Evolutionary conservation across 2,113 vertebrate genomes (phyloP).

Genomic region (Phainopepla nitens): DNA sequence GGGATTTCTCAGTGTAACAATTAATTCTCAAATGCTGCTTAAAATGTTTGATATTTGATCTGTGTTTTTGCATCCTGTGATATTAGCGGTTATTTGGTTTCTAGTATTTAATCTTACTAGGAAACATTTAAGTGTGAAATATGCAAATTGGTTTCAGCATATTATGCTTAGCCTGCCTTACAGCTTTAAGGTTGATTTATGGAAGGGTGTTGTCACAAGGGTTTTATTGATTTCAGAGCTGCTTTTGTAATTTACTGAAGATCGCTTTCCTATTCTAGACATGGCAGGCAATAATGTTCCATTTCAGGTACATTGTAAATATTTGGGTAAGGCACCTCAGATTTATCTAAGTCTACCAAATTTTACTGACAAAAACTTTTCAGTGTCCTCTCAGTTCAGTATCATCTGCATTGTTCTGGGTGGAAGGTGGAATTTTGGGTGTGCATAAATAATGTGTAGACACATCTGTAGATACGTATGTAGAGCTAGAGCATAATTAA

Average conservation of each 20-base stretch:
- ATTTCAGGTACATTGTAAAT: not conserved
- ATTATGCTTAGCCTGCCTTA: not conserved
- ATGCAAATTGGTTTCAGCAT: not conserved
- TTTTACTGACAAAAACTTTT: not conserved
- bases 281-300: not conserved
- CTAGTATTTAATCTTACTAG: not conserved
- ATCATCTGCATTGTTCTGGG: not conserved
- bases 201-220: not conserved
- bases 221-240: not conserved
- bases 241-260: not conserved
- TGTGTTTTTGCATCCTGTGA: not conserved
- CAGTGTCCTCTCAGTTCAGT: not conserved
- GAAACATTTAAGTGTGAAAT: not conserved
- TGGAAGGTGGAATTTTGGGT: not conserved
- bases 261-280: not conserved
- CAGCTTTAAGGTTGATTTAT: not conserved
- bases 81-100: not conserved
- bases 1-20: not conserved
- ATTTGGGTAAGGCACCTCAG: not conserved
- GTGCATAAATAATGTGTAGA: not conserved
- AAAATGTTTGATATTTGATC: not conserved
- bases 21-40: not conserved
- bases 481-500: not conserved
- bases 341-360: not conserved
- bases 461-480: not conserved